phyloP scores from a whole-genome alignment of 1,140 invertebrate genomes.

The Bombus confusus region DNA sequence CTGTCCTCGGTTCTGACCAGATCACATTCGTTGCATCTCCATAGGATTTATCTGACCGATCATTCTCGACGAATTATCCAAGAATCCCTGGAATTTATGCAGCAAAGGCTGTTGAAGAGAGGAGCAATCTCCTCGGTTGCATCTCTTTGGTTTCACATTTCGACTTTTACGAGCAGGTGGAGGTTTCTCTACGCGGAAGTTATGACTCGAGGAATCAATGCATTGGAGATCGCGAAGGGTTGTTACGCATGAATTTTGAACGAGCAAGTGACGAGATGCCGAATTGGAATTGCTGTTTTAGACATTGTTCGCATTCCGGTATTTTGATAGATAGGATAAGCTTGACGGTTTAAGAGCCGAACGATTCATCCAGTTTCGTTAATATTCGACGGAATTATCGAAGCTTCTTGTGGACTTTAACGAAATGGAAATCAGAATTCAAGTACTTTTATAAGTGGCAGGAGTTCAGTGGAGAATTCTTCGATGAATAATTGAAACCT shows the following conservation, averaged over 20 bases:
- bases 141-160: neutral
- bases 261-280: too few relatives aligned
- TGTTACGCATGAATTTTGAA: neutral
- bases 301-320: neutral
- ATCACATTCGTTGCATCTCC: neutral
- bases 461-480: neutral
- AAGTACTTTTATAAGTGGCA: too few relatives aligned
- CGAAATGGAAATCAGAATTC: too few relatives aligned
- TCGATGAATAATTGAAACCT: neutral
- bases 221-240: neutral
- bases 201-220: neutral
- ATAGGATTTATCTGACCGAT: constrained; percentile 30
- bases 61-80: constrained; percentile 6
- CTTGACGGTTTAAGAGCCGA: neutral
- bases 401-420: neutral
- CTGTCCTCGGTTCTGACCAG: too few relatives aligned
- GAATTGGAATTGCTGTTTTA: neutral
- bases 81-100: neutral
- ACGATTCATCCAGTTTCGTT: too few relatives aligned
- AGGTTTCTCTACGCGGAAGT: neutral
- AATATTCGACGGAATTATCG: neutral
- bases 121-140: neutral
- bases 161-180: neutral
- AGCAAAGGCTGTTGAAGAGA: too few relatives aligned
- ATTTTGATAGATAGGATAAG: neutral